Base-by-base conservation (phyloP, 2,797 vertebrate species). In the Alectoris magna region DNA sequence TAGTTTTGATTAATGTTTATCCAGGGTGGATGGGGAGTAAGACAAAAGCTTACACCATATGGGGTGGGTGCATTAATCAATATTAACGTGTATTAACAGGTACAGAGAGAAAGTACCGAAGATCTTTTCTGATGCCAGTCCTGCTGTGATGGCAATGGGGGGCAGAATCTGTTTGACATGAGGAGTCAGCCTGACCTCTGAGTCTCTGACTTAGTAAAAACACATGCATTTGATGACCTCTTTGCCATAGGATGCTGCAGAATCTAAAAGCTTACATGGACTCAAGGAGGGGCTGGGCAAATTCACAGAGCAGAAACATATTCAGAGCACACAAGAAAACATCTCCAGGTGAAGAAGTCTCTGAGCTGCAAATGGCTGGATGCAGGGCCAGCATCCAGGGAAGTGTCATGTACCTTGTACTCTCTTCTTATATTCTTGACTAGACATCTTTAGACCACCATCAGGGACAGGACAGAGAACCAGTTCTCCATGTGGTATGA, bases 1-100 rank as follows among this genome's bases (percentile, higher is more conserved):
- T 41, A 87, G 51, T 80, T 76, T 87, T 95, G 91, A 95, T 87
- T 95, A 95, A 96, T 78, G 46, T 76, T 94, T 73, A 91, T 87
- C 64, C 81, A 7, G 38, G 88, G 63, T 86, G 67, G 48, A 87
- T 71, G 41, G 81, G 83, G 93, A 96, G 60, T 74, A 86, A 92
- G 86, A 67, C 64, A 87, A 94, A 91, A 80, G 82, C 70, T 69
- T 93, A 48, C 64, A 62, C 85, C 88, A 90, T 79, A 92, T 84
- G 92, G 58, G 59, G 68, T 8, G 7, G 85, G 92, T 59, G 51
- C 87, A 95, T 95, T 95, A 93, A 92, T 87, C 92, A 91, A 48
- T 88, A 94, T 91, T 91, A 93, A 81, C 7, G 1, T 68, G 53
- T 83, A 87, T 91, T 94, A 96, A 62, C 46, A 92, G 83, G 70